Conservation (phyloP, 2,888 invertebrate species). For the Siphonodentalium dalli region DNA sequence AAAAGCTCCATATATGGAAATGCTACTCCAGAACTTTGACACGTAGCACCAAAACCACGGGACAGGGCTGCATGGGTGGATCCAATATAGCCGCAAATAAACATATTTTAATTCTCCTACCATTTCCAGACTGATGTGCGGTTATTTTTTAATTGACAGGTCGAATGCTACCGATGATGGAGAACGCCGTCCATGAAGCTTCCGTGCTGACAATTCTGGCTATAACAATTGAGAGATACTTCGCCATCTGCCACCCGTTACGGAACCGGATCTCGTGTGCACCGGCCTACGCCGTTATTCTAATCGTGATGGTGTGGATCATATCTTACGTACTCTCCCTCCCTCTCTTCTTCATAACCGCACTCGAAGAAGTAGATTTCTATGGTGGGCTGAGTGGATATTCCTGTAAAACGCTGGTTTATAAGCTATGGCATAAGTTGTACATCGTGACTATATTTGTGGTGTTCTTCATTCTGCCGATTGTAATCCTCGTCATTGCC, state of each 20-base stretch:
- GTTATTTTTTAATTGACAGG: conserved; percentile 71
- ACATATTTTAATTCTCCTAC: too few relatives aligned
- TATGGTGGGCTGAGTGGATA: conserved; percentile 77
- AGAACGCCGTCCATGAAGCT: conserved; percentile 88
- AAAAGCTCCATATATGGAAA: too few relatives aligned
- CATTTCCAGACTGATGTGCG: not conserved
- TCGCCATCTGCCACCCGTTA: conserved; percentile 90
- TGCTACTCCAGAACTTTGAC: too few relatives aligned
- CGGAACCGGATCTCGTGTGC: conserved; percentile 69
- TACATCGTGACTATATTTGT: conserved; percentile 83
- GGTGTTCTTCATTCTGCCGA: conserved; percentile 84
- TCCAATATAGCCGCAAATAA: too few relatives aligned
- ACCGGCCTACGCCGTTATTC: conserved; percentile 56
- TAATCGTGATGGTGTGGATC: conserved; percentile 62
- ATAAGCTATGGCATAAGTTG: conserved; percentile 79
- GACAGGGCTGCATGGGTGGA: too few relatives aligned
- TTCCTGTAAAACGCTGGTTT: conserved; percentile 82
- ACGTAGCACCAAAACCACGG: too few relatives aligned
- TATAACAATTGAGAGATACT: conserved; percentile 88
- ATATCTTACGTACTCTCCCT: conserved; percentile 64
- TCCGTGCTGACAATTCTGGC: conserved; percentile 90
- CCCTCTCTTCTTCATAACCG: conserved; percentile 84
- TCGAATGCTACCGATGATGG: conserved; percentile 89
- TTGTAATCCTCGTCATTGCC: conserved; percentile 79
- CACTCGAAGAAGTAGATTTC: conserved; percentile 77